These are phyloP conservation scores for Odontocolon sp. DNA, from an alignment of 2,888 invertebrate genomes.

Conservation along the genomic window DNA sequence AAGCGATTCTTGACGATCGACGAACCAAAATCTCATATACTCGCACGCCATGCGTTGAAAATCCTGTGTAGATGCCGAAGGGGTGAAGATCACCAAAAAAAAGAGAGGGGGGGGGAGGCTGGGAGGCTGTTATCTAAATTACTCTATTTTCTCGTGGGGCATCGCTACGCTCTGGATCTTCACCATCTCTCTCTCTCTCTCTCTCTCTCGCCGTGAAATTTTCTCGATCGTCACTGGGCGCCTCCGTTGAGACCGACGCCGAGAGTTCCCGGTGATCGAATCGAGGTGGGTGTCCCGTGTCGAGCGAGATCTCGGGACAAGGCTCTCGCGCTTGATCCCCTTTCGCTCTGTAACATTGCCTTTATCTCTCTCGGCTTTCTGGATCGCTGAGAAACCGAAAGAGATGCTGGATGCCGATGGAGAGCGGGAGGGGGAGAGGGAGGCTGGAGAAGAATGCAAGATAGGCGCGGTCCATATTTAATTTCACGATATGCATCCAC, in stretches of 20 bases:
- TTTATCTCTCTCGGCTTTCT: slow-evolving; percentile 14
- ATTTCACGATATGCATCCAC: slow-evolving; percentile 65
- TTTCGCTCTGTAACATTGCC: slow-evolving; percentile 53
- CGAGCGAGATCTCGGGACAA: background rate
- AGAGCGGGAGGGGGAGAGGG: background rate
- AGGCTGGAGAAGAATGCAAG: slow-evolving; percentile 40
- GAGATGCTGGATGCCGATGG: background rate
- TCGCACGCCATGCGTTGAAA: background rate
- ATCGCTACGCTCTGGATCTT: background rate
- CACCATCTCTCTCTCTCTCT: background rate
- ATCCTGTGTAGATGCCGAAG: background rate
- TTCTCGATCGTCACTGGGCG: slow-evolving; percentile 44
- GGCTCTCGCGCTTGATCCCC: slow-evolving; percentile 46
- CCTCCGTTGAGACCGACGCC: slow-evolving; percentile 19
- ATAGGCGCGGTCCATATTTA: slow-evolving; percentile 65
- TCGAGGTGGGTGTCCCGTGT: slow-evolving; percentile 71
- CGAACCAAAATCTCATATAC: no score
- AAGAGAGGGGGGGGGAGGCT: slow-evolving; percentile 18
- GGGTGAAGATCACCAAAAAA: slow-evolving; percentile 8
- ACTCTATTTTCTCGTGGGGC: slow-evolving; percentile 68
- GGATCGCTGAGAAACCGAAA: slow-evolving; percentile 20
- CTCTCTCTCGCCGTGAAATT: slow-evolving; percentile 45
- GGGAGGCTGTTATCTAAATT: slow-evolving; percentile 71
- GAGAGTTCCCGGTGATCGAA: slow-evolving; percentile 65
- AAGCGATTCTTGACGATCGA: no score